Base-by-base conservation (phyloP, 2,113 vertebrate species). In the Oreocharis arfaki region DNA sequence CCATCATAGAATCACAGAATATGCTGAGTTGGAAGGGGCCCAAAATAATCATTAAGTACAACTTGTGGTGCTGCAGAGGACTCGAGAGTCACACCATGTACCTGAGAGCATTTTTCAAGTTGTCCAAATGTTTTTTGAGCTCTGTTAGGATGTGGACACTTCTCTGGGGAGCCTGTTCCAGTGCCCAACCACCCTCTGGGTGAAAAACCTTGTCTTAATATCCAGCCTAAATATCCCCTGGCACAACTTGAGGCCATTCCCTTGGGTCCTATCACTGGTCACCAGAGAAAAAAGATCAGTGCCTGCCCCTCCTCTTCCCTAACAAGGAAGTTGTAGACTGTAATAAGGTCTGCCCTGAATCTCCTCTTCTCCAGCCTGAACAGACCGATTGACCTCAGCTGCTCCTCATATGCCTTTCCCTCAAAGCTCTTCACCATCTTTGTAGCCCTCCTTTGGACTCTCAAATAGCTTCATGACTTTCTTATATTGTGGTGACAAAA, bases 261-360 rank as follows among this genome's bases (percentile, higher is more conserved):
- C 21, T 42, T 1, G 3, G 8, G 7, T 65, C 8, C 35, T 57
- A 35, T 41, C 50, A 41, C 10, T 57, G 24, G 22, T 49, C 35
- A 57, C 16, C 33, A 23, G 10, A 24, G 30, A n/a, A 10, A 5
- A 30, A 7, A 20, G 42, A 49, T 41, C 70, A 41, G 35, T 32
- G 20, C 1, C 42, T 35, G 13, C 3, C 20, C 10, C 30, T 67
- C 24, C 10, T 49, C 13, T 30, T 63, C 30, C 20, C 16, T 42
- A 24, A 32, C 0, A 0, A 30, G 12, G 52, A 30, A 35, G 10
- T 1, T 67, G 13, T 32, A 21, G 30, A 35, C 8, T 42, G 3
- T 16, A 57, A 0, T 13, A 32, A 49, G 42, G 2, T 11, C 7
- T 12, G 19, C 41, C 5, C 6, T 33, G 4, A 39, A 16, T n/a